Percentiles rank a stretch among this genome's conserved stretches.
These are phyloP conservation scores for Halocynthia roretzi DNA, from an alignment of 23 tunicate genomes.

Conservation along the genomic window DNA sequence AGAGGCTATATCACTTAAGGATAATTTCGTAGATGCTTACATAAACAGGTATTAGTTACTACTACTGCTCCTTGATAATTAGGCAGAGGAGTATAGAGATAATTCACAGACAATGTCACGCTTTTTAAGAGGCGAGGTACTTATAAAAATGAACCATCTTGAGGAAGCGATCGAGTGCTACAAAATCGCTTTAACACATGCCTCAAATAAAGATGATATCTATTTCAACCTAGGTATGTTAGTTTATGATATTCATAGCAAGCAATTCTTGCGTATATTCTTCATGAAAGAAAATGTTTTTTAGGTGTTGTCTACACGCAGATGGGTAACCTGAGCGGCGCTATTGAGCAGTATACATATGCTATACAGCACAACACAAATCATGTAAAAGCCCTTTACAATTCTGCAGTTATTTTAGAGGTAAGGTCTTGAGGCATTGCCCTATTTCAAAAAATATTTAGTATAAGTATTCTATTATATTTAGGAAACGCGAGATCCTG, in stretches of 20 bases:
- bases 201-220: constrained; percentile 39
- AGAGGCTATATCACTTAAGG: constrained; percentile 48
- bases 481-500: constrained; percentile 35
- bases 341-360: constrained; percentile 71
- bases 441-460: too few relatives aligned
- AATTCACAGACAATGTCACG: not conserved
- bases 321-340: constrained; percentile 46
- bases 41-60: constrained; percentile 48
- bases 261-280: not conserved
- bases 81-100: not conserved
- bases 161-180: constrained; percentile 48
- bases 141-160: constrained; percentile 27
- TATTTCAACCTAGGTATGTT: constrained; percentile 54
- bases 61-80: not conserved
- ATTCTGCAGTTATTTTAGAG: constrained; percentile 79
- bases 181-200: constrained; percentile 30
- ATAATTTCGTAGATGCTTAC: constrained; percentile 60
- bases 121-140: constrained; percentile 54
- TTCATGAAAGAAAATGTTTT: not conserved
- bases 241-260: not conserved
- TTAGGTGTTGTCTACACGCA: constrained; percentile 50
- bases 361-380: constrained; percentile 59
- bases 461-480: not conserved
- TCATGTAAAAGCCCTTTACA: constrained; percentile 59
- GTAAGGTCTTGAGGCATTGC: constrained; percentile 5